Percentiles rank a stretch among this genome's conserved stretches.
Conservation (phyloP, 2,113 vertebrate genomes). For the Macroglossus sobrinus region DNA sequence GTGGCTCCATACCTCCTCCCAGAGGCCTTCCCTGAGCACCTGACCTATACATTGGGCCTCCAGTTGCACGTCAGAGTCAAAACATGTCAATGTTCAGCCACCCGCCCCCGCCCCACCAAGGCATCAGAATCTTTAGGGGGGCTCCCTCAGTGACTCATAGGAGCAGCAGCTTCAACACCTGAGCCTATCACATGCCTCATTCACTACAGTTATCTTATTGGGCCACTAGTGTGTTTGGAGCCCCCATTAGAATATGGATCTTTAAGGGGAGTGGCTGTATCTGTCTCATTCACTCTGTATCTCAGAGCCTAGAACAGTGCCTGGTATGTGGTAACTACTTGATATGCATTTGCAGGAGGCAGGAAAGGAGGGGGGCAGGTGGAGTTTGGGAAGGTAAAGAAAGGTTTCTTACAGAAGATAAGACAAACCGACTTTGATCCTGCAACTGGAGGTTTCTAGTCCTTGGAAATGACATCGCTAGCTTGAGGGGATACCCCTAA, state of each 20-base stretch:
- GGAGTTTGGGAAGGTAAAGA: not conserved
- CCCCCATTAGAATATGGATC: rapidly evolving
- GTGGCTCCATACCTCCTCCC: not conserved
- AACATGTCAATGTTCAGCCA: not conserved
- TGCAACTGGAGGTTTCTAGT: not conserved
- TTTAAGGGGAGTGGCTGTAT: not conserved
- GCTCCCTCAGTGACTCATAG: not conserved
- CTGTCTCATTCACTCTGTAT: not conserved
- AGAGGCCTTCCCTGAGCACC: not conserved
- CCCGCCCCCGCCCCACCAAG: not conserved
- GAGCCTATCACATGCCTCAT: not conserved
- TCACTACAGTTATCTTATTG: not conserved
- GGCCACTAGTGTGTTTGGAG: not conserved
- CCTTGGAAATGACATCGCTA: not conserved
- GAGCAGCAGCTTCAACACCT: not conserved
- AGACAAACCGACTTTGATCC: not conserved
- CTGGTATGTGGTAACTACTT: rapidly evolving
- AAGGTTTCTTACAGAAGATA: not conserved
- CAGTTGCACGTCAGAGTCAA: not conserved
- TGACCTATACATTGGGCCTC: not conserved
- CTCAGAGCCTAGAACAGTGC: not conserved
- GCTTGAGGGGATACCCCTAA: not conserved
- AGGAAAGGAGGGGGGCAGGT: not conserved
- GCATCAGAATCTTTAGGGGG: not conserved
- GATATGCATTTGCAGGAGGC: rapidly evolving